Percentiles rank a stretch among this genome's conserved stretches.
These are phyloP conservation scores for Lepidochrysops patricia DNA, from an alignment of 2,888 invertebrate genomes.

Conservation along the genomic window DNA sequence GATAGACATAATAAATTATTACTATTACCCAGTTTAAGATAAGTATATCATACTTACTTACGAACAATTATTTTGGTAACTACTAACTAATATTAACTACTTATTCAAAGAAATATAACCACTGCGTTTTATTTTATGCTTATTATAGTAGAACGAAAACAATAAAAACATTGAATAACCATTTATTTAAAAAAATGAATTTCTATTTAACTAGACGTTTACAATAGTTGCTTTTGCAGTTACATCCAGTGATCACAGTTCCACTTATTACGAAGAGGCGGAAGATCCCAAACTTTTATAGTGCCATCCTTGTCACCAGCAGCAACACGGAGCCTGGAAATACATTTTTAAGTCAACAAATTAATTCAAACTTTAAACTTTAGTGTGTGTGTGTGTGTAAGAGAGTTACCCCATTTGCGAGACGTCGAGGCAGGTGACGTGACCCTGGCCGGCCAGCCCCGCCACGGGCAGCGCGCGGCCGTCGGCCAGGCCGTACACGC, in stretches of 20 bases:
- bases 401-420: conserved; percentile 41
- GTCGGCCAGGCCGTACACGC: conserved; percentile 38
- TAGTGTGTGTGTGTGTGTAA: not conserved
- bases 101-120: no score
- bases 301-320: conserved; percentile 40
- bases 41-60: no score
- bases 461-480: conserved; percentile 38
- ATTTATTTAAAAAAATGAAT: no score
- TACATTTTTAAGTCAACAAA: not conserved
- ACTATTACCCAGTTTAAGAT: no score
- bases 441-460: conserved; percentile 32
- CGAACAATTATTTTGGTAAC: no score
- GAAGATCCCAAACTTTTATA: conserved; percentile 50
- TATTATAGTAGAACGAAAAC: no score
- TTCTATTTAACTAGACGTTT: no score
- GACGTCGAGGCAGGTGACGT: conserved; percentile 37
- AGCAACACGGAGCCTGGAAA: conserved; percentile 42
- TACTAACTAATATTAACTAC: no score
- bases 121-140: no score
- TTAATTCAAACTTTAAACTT: not conserved
- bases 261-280: conserved; percentile 38
- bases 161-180: no score
- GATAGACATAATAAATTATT: no score
- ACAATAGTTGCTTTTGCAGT: no score
- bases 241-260: conserved; percentile 31